Percentiles rank a stretch among this genome's conserved stretches.
Evolutionary conservation across 2,113 vertebrate species (phyloP).

Genomic region (Macrotis lagotis): DNA sequence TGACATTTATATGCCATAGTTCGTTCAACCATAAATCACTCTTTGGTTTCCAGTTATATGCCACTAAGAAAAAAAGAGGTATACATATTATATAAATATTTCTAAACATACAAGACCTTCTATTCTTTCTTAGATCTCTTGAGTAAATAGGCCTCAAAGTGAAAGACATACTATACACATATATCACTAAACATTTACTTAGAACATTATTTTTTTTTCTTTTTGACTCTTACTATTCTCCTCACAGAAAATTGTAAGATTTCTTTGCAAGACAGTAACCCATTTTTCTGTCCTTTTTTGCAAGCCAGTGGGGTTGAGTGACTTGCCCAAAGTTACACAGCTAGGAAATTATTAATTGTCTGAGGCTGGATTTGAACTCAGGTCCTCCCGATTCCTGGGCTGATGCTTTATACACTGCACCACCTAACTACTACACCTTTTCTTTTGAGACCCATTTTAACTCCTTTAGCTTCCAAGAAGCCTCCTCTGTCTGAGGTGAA

Average conservation of each 20-base stretch:
- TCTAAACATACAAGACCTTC: neutral
- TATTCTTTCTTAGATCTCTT: neutral
- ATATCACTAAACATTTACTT: neutral
- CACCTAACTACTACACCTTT: too few relatives aligned
- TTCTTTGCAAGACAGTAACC: neutral
- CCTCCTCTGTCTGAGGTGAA: neutral
- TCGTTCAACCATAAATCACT: neutral
- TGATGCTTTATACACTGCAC: too few relatives aligned
- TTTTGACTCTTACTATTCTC: neutral
- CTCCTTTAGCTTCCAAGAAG: neutral
- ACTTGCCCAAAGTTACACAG: too few relatives aligned
- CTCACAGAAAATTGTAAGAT: neutral
- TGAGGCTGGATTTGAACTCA: too few relatives aligned
- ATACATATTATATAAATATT: neutral
- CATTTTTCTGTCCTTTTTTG: too few relatives aligned
- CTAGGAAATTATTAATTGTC: too few relatives aligned
- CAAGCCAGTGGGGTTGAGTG: too few relatives aligned
- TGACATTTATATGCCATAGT: neutral
- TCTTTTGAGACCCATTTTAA: neutral
- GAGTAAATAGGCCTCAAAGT: neutral
- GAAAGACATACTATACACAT: neutral
- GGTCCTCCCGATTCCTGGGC: too few relatives aligned
- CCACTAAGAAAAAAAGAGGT: neutral
- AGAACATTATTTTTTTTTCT: neutral
- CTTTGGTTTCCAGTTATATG: neutral